Conservation (phyloP, 2,797 vertebrate species). For the Argyrosomus regius region DNA sequence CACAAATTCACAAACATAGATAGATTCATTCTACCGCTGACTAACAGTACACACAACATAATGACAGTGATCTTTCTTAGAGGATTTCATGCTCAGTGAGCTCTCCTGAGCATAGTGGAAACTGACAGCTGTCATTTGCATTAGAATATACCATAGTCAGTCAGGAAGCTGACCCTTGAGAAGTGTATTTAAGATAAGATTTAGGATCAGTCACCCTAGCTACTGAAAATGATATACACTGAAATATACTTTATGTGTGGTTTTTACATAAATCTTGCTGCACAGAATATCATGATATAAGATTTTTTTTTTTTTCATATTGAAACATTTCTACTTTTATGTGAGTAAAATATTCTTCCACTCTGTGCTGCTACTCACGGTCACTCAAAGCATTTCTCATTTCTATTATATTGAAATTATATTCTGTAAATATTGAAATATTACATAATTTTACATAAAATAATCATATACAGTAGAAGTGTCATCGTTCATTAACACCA, state of each 20-base stretch:
- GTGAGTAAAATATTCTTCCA: no score
- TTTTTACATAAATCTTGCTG: no score
- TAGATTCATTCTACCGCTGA: background rate
- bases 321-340: no score
- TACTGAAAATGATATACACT: no score
- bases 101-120: background rate
- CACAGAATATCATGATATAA: background rate
- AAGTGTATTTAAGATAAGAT: no score
- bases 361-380: no score
- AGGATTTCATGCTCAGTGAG: background rate
- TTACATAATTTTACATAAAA: background rate
- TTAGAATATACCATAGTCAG: background rate
- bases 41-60: slow-evolving; percentile 1
- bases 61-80: background rate
- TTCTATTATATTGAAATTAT: background rate
- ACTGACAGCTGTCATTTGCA: slow-evolving; percentile 37
- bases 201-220: no score
- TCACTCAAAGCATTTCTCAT: background rate
- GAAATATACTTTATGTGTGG: no score
- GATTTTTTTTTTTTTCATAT: background rate
- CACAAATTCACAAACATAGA: slow-evolving; percentile 16
- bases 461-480: background rate
- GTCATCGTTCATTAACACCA: background rate
- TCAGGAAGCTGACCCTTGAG: no score
- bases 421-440: background rate